Base-by-base conservation (phyloP, 1,140 invertebrate species). In the Helicoverpa armigera region DNA sequence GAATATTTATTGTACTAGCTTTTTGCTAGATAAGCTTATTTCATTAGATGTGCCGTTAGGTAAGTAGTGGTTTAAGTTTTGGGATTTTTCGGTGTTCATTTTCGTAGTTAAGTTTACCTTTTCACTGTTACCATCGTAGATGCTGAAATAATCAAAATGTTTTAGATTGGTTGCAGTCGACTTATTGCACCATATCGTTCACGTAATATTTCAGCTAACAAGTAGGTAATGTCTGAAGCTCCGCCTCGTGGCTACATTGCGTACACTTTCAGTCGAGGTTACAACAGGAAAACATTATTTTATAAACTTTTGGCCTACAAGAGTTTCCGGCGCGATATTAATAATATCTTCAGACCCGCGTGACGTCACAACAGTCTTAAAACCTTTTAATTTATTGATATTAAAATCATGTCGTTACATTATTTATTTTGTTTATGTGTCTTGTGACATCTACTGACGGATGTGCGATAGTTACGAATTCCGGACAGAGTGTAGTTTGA, bases 271-370 rank as follows among this genome's bases (percentile, higher is more conserved):
- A 67, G 63, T 23, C 63, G 16, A 67, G 43, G 43, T 12, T 43
- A 50, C 14, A 48, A 67, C 63, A 67, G 63, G 63, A 67, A 67
- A 67, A 67, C 43, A 35, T 10, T 67, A 10, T 67, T 67, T 50
- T 18, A 67, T 67, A 67, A 67, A 67, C 63, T 67, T 67, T 67
- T 67, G 63, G 63, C 63, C 63, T 67, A 67, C 63, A 67, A 67
- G 63, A 67, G 63, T 67, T 50, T 67, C 35, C 63, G 63, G 43
- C 48, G 63, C 63, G 63, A 16, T 43, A 12, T 50, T 67, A 67
- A 67, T 67, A 67, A 67, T 65, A 65, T 67, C 63, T 67, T 67
- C 63, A 67, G 63, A 50, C 63, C n/a, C 16, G 18, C 14, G 13
- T 35, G 29, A 60, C 58, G 58, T 31, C 35, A 18, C 54, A 18